Conservation (phyloP, 2,797 vertebrate species). For the Characodon lateralis region DNA sequence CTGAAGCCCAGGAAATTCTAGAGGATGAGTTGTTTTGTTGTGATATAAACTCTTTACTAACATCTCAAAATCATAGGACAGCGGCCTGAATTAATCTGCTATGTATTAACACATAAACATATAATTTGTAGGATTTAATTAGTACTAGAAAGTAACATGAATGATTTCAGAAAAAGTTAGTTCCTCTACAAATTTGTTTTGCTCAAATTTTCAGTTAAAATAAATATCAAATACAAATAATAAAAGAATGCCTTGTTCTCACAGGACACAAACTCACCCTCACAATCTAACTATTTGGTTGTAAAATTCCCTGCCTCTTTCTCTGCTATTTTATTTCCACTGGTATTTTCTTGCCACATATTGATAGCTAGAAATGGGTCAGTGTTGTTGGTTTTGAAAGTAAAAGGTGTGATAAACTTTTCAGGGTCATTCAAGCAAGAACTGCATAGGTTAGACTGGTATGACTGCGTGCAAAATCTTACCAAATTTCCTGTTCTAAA, state of each 20-base stretch:
- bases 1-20: conserved; percentile 19
- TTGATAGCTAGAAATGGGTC: background rate
- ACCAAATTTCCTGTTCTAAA: background rate
- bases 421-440: background rate
- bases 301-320: background rate
- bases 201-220: no score
- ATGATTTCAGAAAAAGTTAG: conserved; percentile 2
- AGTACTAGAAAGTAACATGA: conserved; percentile 18
- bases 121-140: conserved; percentile 27
- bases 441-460: background rate
- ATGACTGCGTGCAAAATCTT: background rate
- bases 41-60: conserved; percentile 26
- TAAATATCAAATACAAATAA: background rate
- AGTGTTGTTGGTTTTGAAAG: background rate
- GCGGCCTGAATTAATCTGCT: conserved; percentile 30
- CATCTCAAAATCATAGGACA: conserved; percentile 25
- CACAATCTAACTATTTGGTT: background rate
- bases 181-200: background rate
- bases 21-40: conserved; percentile 12
- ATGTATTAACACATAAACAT: conserved; percentile 36
- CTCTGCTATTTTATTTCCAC: background rate
- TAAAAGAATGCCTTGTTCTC: background rate
- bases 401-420: background rate
- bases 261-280: conserved; percentile 1
- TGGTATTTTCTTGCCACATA: background rate